A percentile compares a stretch with the other conserved stretches of the same genome.
phyloP scores from a whole-genome alignment of 2,888 invertebrate species.

The Therioaphis trifolii region DNA sequence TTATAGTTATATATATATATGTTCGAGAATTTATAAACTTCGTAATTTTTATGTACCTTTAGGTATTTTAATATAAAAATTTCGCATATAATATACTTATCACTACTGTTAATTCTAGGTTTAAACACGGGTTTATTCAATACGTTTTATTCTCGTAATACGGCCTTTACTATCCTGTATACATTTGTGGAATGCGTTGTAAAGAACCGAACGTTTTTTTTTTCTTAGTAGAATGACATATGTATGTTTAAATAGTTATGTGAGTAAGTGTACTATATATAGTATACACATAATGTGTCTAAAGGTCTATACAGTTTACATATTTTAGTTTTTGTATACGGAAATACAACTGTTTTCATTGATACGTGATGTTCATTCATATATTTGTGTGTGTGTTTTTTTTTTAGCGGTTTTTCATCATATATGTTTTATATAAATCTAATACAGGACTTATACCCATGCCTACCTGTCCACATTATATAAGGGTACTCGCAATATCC shows the following conservation, averaged over 20 bases:
- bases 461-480: constrained; percentile 14
- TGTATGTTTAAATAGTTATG: background rate
- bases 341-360: constrained; percentile 10
- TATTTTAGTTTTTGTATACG: too few relatives aligned
- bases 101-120: too few relatives aligned
- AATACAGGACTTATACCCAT: background rate
- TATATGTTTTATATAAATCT: background rate
- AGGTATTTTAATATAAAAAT: background rate
- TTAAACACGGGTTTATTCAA: too few relatives aligned
- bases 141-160: too few relatives aligned
- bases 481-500: constrained; percentile 19
- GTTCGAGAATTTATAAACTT: background rate
- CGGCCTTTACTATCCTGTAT: too few relatives aligned
- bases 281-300: too few relatives aligned
- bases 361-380: constrained; percentile 39
- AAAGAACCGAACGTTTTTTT: constrained; percentile 32
- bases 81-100: too few relatives aligned
- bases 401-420: constrained; percentile 35
- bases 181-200: background rate
- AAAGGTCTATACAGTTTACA: too few relatives aligned
- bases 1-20: background rate
- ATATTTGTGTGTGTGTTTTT: background rate
- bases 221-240: constrained; percentile 12
- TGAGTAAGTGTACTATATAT: background rate
- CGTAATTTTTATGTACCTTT: background rate